phyloP scores from a whole-genome alignment of 1,140 invertebrate species.

The Drosophila virilis region DNA sequence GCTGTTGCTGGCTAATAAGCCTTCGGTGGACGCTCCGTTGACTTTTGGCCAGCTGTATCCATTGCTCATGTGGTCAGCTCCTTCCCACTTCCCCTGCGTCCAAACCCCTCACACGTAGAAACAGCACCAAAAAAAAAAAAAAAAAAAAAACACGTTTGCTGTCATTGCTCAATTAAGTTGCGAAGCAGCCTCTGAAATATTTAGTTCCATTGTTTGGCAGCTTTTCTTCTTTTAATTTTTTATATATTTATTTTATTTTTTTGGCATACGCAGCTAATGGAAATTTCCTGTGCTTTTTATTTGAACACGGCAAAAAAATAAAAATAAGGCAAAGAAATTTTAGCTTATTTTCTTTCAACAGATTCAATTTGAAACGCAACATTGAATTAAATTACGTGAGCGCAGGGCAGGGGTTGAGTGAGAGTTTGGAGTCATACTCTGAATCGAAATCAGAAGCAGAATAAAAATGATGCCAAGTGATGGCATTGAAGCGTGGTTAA shows the following conservation, averaged over 20 bases:
- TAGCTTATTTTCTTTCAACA: constrained; percentile 75
- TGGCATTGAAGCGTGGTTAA: constrained; percentile 52
- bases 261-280: constrained; percentile 55
- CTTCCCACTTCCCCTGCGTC: not conserved
- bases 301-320: not conserved
- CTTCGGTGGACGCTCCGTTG: constrained; percentile 3
- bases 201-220: constrained; percentile 49
- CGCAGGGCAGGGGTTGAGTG: constrained; percentile 17
- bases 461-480: constrained; percentile 36
- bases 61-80: constrained; percentile 34
- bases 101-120: not conserved
- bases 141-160: constrained; percentile 48
- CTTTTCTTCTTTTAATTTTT: constrained; percentile 7
- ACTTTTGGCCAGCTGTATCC: constrained; percentile 26
- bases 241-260: constrained; percentile 8
- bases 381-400: constrained; percentile 80
- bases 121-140: not conserved
- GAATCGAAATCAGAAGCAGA: constrained; percentile 14
- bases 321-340: constrained; percentile 24
- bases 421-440: constrained; percentile 20
- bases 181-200: constrained; percentile 26
- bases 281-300: constrained; percentile 63
- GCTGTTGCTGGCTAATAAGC: constrained; percentile 5
- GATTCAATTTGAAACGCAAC: constrained; percentile 81
- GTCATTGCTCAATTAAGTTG: constrained; percentile 71